phyloP scores from a whole-genome alignment of 2,888 invertebrate species.

The Nemotelus pantherinus region DNA sequence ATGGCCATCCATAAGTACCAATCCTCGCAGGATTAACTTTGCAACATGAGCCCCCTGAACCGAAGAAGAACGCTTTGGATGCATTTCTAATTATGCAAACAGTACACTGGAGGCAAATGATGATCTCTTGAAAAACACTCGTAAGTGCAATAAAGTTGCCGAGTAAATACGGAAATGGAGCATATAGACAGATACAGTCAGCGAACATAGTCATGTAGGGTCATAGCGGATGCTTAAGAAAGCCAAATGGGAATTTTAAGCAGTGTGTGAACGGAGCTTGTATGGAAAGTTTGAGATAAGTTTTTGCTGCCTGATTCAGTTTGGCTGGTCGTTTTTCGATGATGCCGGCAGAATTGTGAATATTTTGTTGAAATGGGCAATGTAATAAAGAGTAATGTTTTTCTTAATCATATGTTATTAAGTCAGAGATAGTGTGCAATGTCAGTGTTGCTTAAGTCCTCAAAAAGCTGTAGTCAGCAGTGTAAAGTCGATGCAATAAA shows the following conservation, averaged over 20 bases:
- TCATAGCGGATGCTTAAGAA: slow-evolving; percentile 29
- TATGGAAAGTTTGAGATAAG: no score
- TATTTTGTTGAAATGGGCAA: no score
- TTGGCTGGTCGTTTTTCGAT: no score
- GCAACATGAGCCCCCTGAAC: slow-evolving; percentile 18
- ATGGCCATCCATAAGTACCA: no score
- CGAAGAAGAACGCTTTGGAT: slow-evolving; percentile 37
- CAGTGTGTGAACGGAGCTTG: neutral
- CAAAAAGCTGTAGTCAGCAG: no score
- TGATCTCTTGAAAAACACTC: slow-evolving; percentile 50
- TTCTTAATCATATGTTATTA: no score
- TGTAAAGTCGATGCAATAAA: no score
- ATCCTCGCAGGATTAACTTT: slow-evolving; percentile 27
- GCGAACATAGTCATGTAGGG: neutral
- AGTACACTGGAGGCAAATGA: slow-evolving; percentile 50
- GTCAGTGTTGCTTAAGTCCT: no score
- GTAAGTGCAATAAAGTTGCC: slow-evolving; percentile 49
- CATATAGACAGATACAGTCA: neutral
- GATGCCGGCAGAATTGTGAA: no score
- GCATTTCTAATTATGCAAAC: slow-evolving; percentile 51
- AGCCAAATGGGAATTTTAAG: slow-evolving; percentile 36
- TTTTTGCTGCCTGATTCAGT: no score
- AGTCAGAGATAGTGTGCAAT: no score
- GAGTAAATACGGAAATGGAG: slow-evolving; percentile 42
- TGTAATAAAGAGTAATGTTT: no score